These are phyloP conservation scores for Sitta carolinensis DNA, from an alignment of 2,797 vertebrate species.

Conservation along the genomic window DNA sequence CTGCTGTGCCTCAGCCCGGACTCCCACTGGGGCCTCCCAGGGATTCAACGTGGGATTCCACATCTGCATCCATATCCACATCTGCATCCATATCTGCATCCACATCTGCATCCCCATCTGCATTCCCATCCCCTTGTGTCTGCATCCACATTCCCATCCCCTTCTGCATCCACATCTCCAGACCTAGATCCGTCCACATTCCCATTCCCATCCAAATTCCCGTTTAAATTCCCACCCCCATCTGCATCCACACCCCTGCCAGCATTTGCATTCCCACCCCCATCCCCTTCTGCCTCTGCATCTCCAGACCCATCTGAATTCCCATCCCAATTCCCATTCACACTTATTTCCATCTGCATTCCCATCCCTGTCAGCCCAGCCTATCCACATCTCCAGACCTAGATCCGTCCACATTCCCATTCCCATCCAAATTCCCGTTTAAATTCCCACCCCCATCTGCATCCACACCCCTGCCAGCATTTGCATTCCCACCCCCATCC, in stretches of 20 bases:
- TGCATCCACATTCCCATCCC: not conserved
- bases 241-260: no score
- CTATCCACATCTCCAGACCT: no score
- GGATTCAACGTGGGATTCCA: fast-evolving
- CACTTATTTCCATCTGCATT: not conserved
- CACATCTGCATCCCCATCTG: fast-evolving
- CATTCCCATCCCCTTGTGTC: fast-evolving
- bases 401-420: no score
- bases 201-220: not conserved
- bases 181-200: no score
- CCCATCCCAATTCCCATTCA: no score
- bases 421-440: not conserved
- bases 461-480: no score
- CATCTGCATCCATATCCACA: fast-evolving
- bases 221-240: no score
- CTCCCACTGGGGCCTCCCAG: not conserved
- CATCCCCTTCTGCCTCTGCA: not conserved
- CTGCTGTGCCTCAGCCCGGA: not conserved
- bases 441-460: no score
- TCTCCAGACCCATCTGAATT: not conserved
- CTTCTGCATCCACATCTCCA: not conserved
- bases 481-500: no score
- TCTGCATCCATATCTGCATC: fast-evolving
- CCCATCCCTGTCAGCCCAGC: no score
- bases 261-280: no score